phyloP scores from a whole-genome alignment of 1,140 invertebrate species.

The Aphis gossypii region DNA sequence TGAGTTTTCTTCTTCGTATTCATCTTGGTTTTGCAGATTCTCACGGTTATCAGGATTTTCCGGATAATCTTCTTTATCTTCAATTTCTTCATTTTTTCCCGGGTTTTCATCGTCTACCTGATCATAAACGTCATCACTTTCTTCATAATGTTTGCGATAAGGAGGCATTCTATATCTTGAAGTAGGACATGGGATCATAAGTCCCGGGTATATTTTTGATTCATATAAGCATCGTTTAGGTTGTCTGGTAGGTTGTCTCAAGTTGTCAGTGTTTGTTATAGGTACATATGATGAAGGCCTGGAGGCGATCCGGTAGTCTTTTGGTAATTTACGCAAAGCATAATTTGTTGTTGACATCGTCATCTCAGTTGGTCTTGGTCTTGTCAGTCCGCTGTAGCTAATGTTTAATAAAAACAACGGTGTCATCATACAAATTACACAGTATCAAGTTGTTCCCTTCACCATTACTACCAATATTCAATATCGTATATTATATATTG shows the following conservation, averaged over 20 bases:
- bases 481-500: conserved; percentile 27
- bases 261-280: conserved; percentile 44
- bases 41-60: conserved; percentile 38
- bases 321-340: conserved; percentile 43
- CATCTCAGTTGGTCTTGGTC: conserved; percentile 48
- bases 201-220: conserved; percentile 50
- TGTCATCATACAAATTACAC: conserved; percentile 47
- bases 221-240: conserved; percentile 14
- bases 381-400: conserved; percentile 46
- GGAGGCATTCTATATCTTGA: neutral
- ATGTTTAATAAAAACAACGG: conserved; percentile 54
- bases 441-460: conserved; percentile 35
- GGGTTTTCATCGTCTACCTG: neutral
- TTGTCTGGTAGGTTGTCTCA: neutral
- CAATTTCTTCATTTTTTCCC: conserved; percentile 8
- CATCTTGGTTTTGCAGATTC: conserved; percentile 55
- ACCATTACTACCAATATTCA: conserved; percentile 45
- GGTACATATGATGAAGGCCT: conserved; percentile 44
- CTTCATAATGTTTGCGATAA: neutral
- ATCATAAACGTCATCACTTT: conserved; percentile 48
- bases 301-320: neutral
- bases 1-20: conserved; percentile 52
- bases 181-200: conserved; percentile 51
- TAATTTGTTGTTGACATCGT: conserved; percentile 49
- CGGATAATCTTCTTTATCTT: conserved; percentile 65